A percentile compares a stretch with the other conserved stretches of the same genome.
Evolutionary conservation across 2,888 invertebrate species (phyloP).

Genomic region (Ormyrus pomaceus): DNA sequence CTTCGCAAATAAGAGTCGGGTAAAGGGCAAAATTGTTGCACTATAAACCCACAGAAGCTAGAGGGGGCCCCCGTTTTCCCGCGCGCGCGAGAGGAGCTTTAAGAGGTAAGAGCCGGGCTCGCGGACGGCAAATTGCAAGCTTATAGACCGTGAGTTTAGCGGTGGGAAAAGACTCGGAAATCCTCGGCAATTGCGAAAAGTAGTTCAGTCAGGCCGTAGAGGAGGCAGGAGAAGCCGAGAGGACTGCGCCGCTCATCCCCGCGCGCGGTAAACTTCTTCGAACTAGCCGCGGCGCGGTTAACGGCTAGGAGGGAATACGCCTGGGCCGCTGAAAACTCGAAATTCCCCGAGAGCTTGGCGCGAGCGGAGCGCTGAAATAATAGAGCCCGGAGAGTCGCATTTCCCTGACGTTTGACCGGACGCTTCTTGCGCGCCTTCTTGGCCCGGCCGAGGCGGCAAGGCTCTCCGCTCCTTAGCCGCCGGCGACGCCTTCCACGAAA

Average conservation of each 20-base stretch:
- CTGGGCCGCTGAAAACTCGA: not conserved
- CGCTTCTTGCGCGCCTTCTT: not conserved
- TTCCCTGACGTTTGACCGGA: slow-evolving; percentile 4
- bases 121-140: too few species aligned
- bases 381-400: not conserved
- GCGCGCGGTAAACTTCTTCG: slow-evolving; percentile 11
- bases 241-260: not conserved
- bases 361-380: not conserved
- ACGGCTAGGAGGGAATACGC: not conserved
- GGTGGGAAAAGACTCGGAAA: slow-evolving; percentile 33
- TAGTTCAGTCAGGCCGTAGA: slow-evolving; percentile 11
- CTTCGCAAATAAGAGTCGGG: slow-evolving; percentile 17
- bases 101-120: not conserved
- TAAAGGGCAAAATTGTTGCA: slow-evolving; percentile 1
- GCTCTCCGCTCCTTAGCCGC: not conserved
- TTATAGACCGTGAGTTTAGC: not conserved
- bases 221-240: not conserved
- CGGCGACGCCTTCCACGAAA: slow-evolving; percentile 18
- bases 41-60: slow-evolving; percentile 10
- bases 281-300: not conserved
- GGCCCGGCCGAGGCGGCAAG: not conserved
- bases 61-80: not conserved
- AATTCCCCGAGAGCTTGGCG: not conserved
- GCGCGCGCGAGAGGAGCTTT: not conserved
- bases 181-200: not conserved